Evolutionary conservation across 2,797 vertebrate species (phyloP).

Genomic region (Urosaurus nigricauda): DNA sequence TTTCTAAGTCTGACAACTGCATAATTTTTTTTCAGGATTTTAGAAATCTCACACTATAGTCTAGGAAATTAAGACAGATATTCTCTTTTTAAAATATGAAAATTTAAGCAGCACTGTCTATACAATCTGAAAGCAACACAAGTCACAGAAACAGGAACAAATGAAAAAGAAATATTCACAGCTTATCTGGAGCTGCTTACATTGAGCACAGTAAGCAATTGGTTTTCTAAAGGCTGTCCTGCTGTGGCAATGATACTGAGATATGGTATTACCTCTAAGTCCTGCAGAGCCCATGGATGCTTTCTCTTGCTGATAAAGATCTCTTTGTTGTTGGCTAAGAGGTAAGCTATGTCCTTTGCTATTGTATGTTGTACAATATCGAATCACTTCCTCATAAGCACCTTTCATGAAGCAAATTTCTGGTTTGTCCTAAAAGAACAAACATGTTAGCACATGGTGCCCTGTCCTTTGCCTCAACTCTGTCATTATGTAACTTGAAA

Average conservation of each 20-base stretch:
- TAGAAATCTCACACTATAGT: background rate
- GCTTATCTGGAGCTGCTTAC: background rate
- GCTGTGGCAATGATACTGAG: background rate
- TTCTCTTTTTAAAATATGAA: background rate
- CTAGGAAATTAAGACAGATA: background rate
- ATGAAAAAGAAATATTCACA: background rate
- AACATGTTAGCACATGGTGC: slow-evolving; percentile 7
- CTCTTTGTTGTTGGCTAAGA: slow-evolving; percentile 90
- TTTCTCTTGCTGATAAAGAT: slow-evolving; percentile 94
- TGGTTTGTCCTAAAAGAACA: slow-evolving; percentile 85
- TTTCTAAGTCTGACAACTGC: background rate
- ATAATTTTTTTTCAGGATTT: background rate
- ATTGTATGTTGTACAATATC: slow-evolving; percentile 89
- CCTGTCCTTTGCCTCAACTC: slow-evolving; percentile 15
- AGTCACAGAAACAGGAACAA: background rate
- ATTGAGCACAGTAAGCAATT: background rate
- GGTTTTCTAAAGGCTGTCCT: background rate
- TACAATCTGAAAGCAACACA: background rate
- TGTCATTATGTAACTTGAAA: slow-evolving; percentile 22
- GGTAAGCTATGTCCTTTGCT: slow-evolving; percentile 85
- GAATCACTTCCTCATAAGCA: slow-evolving; percentile 94
- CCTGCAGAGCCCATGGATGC: slow-evolving; percentile 93
- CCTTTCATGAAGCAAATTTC: slow-evolving; percentile 94
- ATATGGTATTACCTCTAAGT: slow-evolving; percentile 87
- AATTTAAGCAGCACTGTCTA: background rate